Evolutionary conservation across 2,113 vertebrate species (phyloP), one percentile per base, ranked within the genome.

Genomic region (Aleadryas rufinucha): DNA sequence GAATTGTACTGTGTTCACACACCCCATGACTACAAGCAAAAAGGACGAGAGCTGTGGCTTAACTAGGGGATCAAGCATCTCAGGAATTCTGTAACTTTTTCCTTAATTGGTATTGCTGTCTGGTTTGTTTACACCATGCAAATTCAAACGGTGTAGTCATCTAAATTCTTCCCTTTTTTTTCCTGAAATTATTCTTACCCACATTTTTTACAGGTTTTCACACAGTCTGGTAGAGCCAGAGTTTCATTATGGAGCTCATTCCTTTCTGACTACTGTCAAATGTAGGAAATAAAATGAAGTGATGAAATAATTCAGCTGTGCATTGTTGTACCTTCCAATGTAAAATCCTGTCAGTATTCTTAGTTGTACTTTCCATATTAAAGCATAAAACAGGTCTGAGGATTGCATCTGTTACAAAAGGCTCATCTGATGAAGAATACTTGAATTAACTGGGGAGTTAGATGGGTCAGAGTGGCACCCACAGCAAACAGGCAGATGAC

Each of bases 31-130:
- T 17, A 31, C 5, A 23, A 60, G 45, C 3, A 5, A 86, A 83
- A 85, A 83, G 23, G 37, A 31, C 49, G 72, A 77, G 57, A 50
- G 11, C 7, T 85, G 39, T 50, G 59, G 14, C 30, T 90, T 90
- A 54, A 84, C 65, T 27, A 37, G 20, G 22, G 31, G 26, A 72
- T 35, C 3, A 12, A 86, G 42, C 42, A 88, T 88, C 54, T 65
- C 27, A 74, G 56, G 76, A 92, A 93, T 84, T 77, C 61, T 66
- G 24, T 45, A 50, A 52, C 76, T 90, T 90, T 92, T 9, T 16
- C 72, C 83, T 93, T 90, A 95, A 86, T 35, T 90, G 90, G 85
- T 84, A 90, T 81, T 86, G 54, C 63, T 35, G 8, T 80, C 47
- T 65, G 68, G 85, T 90, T 84, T 92, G 71, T 65, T 85, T 92